Conservation (phyloP, 2,797 vertebrate species). For the Pangasius larnaudii region DNA sequence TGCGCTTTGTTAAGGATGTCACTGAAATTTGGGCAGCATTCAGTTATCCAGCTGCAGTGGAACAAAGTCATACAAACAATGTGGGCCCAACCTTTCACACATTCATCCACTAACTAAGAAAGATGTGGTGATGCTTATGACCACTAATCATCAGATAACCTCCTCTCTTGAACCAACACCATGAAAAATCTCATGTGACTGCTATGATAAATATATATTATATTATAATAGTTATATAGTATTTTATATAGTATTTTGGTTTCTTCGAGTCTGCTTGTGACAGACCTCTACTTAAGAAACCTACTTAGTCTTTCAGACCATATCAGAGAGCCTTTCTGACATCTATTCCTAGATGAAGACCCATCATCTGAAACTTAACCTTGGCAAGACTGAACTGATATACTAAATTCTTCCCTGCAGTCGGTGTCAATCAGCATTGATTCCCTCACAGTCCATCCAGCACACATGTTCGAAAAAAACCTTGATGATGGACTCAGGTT, state of each 20-base stretch:
- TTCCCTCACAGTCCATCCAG: background rate
- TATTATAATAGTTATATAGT: no score
- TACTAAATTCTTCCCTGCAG: constrained; percentile 2
- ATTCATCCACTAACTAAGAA: background rate
- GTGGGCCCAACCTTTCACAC: background rate
- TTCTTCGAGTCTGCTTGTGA: background rate
- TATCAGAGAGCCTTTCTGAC: constrained; percentile 7
- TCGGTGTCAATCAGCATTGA: background rate
- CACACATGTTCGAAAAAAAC: background rate
- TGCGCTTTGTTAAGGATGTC: background rate
- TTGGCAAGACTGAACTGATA: background rate
- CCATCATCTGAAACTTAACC: background rate
- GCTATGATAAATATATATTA: background rate
- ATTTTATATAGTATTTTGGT: background rate
- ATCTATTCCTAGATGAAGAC: background rate
- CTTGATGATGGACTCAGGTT: background rate
- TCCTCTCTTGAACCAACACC: background rate
- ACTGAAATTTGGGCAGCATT: background rate
- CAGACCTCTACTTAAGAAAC: background rate
- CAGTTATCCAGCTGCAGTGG: background rate
- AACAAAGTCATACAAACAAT: background rate
- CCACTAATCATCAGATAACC: background rate
- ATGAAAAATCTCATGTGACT: background rate
- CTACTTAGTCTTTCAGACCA: background rate
- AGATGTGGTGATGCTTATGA: background rate